Conservation (phyloP, 2,797 vertebrate species). For the Oreochromis mossambicus region DNA sequence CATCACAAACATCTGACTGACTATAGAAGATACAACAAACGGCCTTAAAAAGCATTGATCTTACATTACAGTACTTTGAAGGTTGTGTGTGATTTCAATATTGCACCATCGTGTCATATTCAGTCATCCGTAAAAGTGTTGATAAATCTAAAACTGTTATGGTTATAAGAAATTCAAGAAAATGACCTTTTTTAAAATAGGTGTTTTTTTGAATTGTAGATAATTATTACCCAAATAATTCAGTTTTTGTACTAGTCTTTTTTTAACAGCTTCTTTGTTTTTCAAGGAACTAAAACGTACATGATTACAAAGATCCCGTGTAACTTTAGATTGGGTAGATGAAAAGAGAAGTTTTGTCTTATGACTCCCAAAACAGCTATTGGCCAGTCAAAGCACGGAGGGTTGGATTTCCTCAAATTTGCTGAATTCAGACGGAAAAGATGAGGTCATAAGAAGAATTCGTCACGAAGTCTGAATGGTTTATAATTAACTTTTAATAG, state of each 20-base stretch:
- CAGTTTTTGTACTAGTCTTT: background rate
- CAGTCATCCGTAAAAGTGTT: background rate
- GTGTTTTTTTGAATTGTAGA: rapidly evolving
- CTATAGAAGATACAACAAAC: background rate
- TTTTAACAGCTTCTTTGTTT: background rate
- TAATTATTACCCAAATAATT: background rate
- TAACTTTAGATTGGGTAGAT: background rate
- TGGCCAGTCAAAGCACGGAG: background rate
- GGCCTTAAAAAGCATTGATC: background rate
- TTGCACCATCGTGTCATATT: background rate
- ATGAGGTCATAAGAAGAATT: background rate
- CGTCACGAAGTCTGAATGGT: background rate
- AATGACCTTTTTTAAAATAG: background rate
- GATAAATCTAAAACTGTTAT: background rate
- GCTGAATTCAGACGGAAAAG: background rate
- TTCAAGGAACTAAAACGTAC: background rate
- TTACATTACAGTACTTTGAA: background rate
- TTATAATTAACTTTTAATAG: background rate
- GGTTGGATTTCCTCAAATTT: background rate
- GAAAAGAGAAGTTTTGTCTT: background rate
- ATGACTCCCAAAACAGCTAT: background rate
- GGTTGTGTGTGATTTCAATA: background rate
- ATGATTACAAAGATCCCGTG: background rate
- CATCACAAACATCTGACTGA: background rate
- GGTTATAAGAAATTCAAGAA: background rate